Evolutionary conservation across 2,113 vertebrate genomes (phyloP), one percentile per base, ranked within the genome.

Genomic region (Engraulis encrasicolus): DNA sequence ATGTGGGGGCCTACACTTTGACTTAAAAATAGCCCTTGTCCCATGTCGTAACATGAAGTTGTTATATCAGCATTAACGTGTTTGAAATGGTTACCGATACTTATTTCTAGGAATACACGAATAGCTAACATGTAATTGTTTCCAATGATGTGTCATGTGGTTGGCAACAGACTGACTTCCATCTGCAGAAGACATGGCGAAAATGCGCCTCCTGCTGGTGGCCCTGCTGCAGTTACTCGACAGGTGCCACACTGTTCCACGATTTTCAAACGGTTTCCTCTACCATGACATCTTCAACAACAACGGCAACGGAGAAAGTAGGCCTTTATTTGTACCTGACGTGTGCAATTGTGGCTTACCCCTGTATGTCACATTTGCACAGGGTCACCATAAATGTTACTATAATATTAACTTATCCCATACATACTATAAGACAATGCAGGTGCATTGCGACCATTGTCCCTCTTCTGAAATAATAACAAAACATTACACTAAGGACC

Each of bases 221-320:
- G 52, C 90, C 11, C 61, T 91, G 61, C 88, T 94, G 74, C 81
- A 37, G 4, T 81, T 89, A 23, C 45, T 91, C 58, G 71, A 87
- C 0, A 31, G 90, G 2, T 85, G 82, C 79, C 77, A 83, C 0
- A 87, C 89, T 17, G 87, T 87, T 6, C 93, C 95, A 7, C 38
- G 78, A 17, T 94, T 90, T 91, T 94, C 94, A 85, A 96, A 95
- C 0, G 92, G 94, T 79, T 97, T 98, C 92, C 95, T 96, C 90
- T 97, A 97, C 88, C 92, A 95, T 23, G 89, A 91, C 20, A 78
- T 92, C 80, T 89, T 95, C 81, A 92, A 89, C 0, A 84, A 84
- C 23, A 90, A 92, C 0, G 85, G 90, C 82, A 91, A 93, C 2
- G 94, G 94, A 54, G 89, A 94, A 86, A 88, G 94, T 95, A 92